Base-by-base conservation (phyloP, 2,888 invertebrate species). In the Drosophila pseudotakahashii region DNA sequence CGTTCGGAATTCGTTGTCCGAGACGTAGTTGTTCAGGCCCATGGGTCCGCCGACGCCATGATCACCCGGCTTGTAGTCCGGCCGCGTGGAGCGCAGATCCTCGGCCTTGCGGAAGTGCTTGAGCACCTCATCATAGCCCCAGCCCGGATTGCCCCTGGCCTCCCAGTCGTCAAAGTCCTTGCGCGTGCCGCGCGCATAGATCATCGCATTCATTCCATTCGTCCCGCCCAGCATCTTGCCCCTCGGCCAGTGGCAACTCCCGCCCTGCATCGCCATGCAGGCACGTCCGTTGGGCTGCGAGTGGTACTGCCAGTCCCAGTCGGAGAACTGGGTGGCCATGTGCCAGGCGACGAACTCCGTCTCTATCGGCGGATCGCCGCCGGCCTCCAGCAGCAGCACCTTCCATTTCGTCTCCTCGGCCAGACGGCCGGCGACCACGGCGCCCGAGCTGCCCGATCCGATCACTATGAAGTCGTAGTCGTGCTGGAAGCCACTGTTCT, bases 31-130 rank as follows among this genome's bases (percentile, higher is more conserved):
- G 64, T 93, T 92, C 2, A 95, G 88, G 9, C 92, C 91, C 79
- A 94, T 89, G 10, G 93, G 93, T 3, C 92, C 92, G 14, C 96
- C 96, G n/a, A 92, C 93, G 0, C 94, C 94, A 80, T 96, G 96
- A 73, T 91, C 91, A 0, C 89, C 89, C 0, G 79, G 70, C 76
- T 78, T 81, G 51, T 76, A 89, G 16, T 75, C 88, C 5, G 68
- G 69, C 1, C 87, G 76, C 0, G 86, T 83, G 2, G 89, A 90
- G 6, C 96, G 94, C 89, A 97, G 96, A 91, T 93, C 93, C 89
- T 94, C 93, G 0, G 96, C 96, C 91, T 97, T 98, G 89, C 95
- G 95, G 91, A 97, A 97, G 89, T 97, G 97, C 0, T 95, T 94
- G 19, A 97, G 90, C 0, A 97, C 94, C 75, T 96, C 95, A 45